A percentile compares a stretch with the other conserved stretches of the same genome.
Evolutionary conservation across 1,140 invertebrate genomes (phyloP).

Genomic region (Chelonus insularis): DNA sequence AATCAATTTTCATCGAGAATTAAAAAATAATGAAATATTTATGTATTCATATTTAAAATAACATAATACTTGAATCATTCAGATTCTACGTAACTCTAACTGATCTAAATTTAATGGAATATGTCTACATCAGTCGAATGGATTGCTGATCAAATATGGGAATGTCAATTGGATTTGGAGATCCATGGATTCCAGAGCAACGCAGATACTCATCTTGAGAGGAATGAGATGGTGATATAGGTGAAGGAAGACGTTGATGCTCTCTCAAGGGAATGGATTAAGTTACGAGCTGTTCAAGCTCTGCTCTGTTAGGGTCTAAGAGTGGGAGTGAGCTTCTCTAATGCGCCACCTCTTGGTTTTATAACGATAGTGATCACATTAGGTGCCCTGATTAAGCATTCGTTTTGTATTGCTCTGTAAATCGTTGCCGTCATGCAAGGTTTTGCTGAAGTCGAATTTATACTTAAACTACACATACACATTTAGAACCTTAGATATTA

Average conservation of each 20-base stretch:
- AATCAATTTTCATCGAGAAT: too few relatives aligned
- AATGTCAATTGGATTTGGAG: conserved; percentile 18
- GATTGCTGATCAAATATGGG: conserved; percentile 6
- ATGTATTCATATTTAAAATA: too few relatives aligned
- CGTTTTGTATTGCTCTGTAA: conserved; percentile 1
- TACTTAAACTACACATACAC: background rate
- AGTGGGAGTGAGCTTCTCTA: background rate
- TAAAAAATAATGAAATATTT: too few relatives aligned
- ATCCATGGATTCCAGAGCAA: conserved; percentile 3
- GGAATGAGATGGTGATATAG: background rate
- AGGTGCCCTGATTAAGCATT: conserved; percentile 1
- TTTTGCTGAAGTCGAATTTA: background rate
- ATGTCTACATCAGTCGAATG: background rate
- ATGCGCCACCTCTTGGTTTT: background rate
- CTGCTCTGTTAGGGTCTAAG: background rate
- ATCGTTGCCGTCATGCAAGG: background rate
- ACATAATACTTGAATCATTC: background rate
- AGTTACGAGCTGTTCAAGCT: background rate
- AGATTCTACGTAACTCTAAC: background rate
- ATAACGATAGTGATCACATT: background rate
- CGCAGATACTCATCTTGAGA: conserved; percentile 10
- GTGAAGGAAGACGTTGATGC: background rate
- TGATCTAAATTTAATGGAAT: background rate
- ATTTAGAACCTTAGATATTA: too few relatives aligned
- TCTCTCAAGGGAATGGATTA: conserved; percentile 9